These are phyloP conservation scores for Volucella zonaria DNA, from an alignment of 2,888 invertebrate species.

Conservation along the genomic window DNA sequence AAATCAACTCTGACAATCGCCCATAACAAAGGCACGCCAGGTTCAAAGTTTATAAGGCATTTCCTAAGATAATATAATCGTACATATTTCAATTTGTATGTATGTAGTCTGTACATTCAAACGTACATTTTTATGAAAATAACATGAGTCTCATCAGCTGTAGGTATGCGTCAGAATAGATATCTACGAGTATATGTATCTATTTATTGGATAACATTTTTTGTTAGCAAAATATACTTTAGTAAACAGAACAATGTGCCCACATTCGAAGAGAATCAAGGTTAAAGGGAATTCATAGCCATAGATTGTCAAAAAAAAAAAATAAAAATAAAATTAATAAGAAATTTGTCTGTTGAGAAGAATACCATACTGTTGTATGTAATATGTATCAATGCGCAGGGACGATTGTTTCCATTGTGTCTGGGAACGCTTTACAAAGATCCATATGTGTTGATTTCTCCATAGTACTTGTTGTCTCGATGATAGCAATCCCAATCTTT, in stretches of 20 bases:
- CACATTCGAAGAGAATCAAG: neutral
- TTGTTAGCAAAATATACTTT: no score
- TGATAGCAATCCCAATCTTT: conserved; percentile 45
- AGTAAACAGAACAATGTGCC: no score
- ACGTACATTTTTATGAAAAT: no score
- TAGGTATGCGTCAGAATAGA: neutral
- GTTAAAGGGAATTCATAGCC: conserved; percentile 25
- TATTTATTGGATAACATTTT: no score
- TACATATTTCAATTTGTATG: neutral
- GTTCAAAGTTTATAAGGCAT: conserved; percentile 35
- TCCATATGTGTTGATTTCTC: conserved; percentile 12
- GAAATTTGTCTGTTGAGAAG: conserved; percentile 48
- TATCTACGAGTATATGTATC: neutral
- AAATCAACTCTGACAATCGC: conserved; percentile 40
- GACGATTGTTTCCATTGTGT: conserved; percentile 46
- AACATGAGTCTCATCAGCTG: neutral
- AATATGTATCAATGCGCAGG: conserved; percentile 19
- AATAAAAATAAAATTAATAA: conserved; percentile 19
- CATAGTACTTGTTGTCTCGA: conserved; percentile 37
- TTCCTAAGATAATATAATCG: neutral
- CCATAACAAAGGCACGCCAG: conserved; percentile 39
- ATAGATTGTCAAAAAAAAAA: conserved; percentile 30
- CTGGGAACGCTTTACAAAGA: conserved; percentile 29
- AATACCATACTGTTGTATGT: conserved; percentile 26
- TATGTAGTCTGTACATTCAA: neutral